Conservation (phyloP, 2,113 vertebrate species). For the Chelonoidis abingdonii region DNA sequence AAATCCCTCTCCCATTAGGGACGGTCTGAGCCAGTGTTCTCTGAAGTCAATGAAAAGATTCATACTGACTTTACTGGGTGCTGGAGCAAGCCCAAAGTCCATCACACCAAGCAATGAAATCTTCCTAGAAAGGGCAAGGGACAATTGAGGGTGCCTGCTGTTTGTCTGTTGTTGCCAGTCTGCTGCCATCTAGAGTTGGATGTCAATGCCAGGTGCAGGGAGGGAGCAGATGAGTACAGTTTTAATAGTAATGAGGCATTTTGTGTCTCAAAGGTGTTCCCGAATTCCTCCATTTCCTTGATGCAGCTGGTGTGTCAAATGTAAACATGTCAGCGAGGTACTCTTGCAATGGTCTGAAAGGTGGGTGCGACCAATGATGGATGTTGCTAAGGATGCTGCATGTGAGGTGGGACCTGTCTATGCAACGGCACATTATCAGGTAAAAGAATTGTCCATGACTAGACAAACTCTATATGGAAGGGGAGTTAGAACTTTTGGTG, state of each 20-base stretch:
- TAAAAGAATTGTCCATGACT: rapidly evolving
- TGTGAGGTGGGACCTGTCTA: background rate
- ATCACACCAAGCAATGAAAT: rapidly evolving
- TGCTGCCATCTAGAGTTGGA: background rate
- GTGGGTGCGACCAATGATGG: background rate
- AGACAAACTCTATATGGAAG: rapidly evolving
- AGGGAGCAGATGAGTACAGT: rapidly evolving
- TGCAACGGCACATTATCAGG: too few species aligned
- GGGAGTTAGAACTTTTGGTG: background rate
- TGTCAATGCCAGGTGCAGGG: background rate
- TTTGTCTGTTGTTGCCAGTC: background rate
- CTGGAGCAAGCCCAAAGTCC: background rate
- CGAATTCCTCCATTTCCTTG: background rate
- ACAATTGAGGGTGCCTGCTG: background rate
- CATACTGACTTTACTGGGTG: rapidly evolving
- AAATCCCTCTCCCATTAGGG: rapidly evolving
- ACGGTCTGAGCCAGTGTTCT: background rate
- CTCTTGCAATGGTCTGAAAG: background rate
- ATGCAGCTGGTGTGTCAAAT: background rate
- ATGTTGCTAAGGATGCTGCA: background rate
- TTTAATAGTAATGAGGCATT: background rate
- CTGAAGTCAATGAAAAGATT: background rate
- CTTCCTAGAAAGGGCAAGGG: background rate
- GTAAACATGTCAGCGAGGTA: background rate
- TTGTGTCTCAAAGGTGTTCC: background rate